Conservation (phyloP, 2,888 invertebrate species). For the Synanthedon myopaeformis region DNA sequence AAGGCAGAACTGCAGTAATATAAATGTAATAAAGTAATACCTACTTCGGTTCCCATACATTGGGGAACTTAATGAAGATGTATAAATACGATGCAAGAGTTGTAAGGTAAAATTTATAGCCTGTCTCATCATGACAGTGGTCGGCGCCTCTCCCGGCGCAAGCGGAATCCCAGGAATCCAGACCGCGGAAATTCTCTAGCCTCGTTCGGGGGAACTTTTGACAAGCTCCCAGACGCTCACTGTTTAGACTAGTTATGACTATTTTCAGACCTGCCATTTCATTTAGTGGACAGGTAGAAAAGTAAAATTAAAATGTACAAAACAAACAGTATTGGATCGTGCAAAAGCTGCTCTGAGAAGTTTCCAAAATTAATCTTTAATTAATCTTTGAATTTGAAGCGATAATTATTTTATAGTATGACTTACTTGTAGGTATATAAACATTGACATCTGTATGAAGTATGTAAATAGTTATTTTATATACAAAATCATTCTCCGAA, state of each 20-base stretch:
- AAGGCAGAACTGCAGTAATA: not conserved
- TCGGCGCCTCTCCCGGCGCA: conserved; percentile 10
- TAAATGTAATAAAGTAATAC: not conserved
- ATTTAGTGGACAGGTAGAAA: not conserved
- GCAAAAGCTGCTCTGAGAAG: no score
- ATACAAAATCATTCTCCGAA: no score
- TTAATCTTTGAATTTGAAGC: no score
- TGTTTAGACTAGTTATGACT: conserved; percentile 34
- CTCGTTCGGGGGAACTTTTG: conserved; percentile 36
- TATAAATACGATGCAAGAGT: conserved; percentile 3
- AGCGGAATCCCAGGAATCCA: conserved; percentile 17
- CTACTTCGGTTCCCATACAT: not conserved
- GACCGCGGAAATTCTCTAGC: conserved; percentile 12
- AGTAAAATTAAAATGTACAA: not conserved
- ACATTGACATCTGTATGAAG: no score
- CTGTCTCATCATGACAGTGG: conserved; percentile 13
- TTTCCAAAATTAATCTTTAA: no score
- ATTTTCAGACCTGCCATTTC: conserved; percentile 16
- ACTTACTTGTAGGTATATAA: no score
- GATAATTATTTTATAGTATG: no score
- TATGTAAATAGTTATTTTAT: no score
- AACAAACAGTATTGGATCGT: no score
- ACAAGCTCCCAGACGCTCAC: conserved; percentile 32
- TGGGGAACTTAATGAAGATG: not conserved
- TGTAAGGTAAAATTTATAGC: conserved; percentile 15